phyloP scores from a whole-genome alignment of 2,113 vertebrate genomes.

The Neolamprologus tretocephalus region DNA sequence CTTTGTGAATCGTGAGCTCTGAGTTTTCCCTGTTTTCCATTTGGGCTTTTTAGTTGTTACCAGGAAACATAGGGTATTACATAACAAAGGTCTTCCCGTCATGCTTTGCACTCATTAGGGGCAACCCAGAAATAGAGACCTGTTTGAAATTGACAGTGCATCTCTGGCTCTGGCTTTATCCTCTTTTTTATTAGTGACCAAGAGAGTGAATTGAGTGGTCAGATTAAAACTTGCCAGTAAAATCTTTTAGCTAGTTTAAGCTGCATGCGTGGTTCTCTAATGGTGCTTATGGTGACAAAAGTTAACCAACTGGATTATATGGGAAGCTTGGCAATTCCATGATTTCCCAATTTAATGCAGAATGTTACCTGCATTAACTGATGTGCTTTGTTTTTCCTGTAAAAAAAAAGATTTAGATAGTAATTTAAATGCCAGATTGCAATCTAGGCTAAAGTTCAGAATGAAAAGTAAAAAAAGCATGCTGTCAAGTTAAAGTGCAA shows the following conservation, averaged over 20 bases:
- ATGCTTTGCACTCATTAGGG: conserved; percentile 44
- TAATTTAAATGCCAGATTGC: background rate
- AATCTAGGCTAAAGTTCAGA: background rate
- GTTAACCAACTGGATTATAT: background rate
- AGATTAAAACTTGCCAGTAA: background rate
- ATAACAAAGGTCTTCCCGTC: conserved; percentile 23
- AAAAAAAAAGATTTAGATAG: background rate
- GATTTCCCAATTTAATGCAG: background rate
- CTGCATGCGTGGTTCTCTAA: background rate
- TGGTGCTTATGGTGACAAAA: background rate
- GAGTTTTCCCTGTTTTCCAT: background rate
- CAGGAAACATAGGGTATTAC: conserved; percentile 34
- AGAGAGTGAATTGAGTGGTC: background rate
- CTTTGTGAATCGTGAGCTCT: background rate
- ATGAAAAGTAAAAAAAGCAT: conserved; percentile 26
- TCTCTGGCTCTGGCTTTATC: background rate
- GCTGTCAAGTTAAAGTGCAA: conserved; percentile 46
- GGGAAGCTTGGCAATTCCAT: background rate
- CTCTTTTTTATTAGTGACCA: background rate
- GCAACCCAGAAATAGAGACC: conserved; percentile 38
- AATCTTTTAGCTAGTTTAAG: background rate
- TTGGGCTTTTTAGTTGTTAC: conserved; percentile 20
- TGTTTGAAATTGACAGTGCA: conserved; percentile 26
- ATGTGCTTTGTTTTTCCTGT: background rate
- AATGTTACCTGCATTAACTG: background rate